Evolutionary conservation across 35 echinoderm and acorn worm species (phyloP), one percentile per base, ranked within the genome.

Genomic region (Chiridota heheva): DNA sequence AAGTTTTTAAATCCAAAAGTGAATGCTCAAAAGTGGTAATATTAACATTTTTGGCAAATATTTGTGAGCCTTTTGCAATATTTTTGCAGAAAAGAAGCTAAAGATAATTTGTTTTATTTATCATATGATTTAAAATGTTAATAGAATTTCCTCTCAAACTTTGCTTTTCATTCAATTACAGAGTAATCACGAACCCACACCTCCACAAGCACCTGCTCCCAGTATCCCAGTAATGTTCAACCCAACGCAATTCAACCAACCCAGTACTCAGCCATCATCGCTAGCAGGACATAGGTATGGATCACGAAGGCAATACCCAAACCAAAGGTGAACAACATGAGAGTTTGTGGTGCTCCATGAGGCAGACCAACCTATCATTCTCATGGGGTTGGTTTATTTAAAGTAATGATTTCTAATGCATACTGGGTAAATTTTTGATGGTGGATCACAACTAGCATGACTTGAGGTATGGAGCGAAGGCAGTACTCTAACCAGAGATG

Each of bases 281-380:
- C 49, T 36, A 58, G 22, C 56, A 78, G 62, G 47, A 49, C 75
- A 7, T 78, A 60, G 75, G 27, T 78, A 78, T 32, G 75, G 75
- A 26, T 49, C 75, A 6, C 58, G 75, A 37, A 59, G 75, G 53
- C 75, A 78, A 31, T 78, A 78, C 30, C 75, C 75, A 18, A 62
- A 49, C 5, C 51, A 37, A 37, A 78, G 75, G 73, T 77, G 73
- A 77, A n/a, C n/a, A n/a, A n/a, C n/a, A n/a, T n/a, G n/a, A n/a
- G n/a, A n/a, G n/a, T n/a, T n/a, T n/a, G n/a, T n/a, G n/a, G n/a
- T n/a, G n/a, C n/a, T n/a, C n/a, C n/a, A n/a, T n/a, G n/a, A n/a
- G n/a, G n/a, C n/a, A n/a, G n/a, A n/a, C n/a, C n/a, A n/a, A n/a
- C n/a, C n/a, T n/a, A n/a, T n/a, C n/a, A n/a, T n/a, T n/a, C n/a